Evolutionary conservation across 30 jellyfish, hydroid and myxozoan genomes (phyloP).

Genomic region (Pseudorhiza aurosa): DNA sequence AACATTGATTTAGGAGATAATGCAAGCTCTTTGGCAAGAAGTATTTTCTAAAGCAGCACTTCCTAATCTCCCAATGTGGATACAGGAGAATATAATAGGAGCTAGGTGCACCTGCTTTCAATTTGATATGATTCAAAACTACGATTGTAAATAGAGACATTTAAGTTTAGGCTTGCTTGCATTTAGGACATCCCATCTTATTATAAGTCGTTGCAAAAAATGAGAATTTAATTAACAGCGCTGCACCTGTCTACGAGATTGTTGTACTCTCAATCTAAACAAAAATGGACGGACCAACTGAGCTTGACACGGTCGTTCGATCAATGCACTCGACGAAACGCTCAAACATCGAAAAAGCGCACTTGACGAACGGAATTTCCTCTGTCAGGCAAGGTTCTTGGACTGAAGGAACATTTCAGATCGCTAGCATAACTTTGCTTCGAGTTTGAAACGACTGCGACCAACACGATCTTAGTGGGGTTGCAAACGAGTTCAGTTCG

Average conservation of each 20-base stretch:
- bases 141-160: slow-evolving; percentile 12
- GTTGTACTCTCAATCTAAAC: slow-evolving; percentile 4
- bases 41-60: slow-evolving; percentile 24
- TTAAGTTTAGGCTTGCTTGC: slow-evolving; percentile 41
- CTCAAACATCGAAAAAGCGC: too few species aligned
- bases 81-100: slow-evolving; percentile 20
- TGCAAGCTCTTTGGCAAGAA: slow-evolving; percentile 2
- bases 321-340: too few species aligned
- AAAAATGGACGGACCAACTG: not conserved
- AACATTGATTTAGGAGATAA: slow-evolving; percentile 12
- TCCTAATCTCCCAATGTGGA: slow-evolving; percentile 52
- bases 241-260: slow-evolving; percentile 41
- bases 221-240: slow-evolving; percentile 62
- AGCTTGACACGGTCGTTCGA: not conserved
- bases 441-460: too few species aligned
- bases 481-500: too few species aligned
- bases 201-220: slow-evolving; percentile 43
- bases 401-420: too few species aligned
- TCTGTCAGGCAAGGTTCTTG: too few species aligned
- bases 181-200: slow-evolving; percentile 15
- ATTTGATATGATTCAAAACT: not conserved
- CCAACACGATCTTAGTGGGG: too few species aligned
- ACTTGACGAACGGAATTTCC: too few species aligned
- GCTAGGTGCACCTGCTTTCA: slow-evolving; percentile 24
- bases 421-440: too few species aligned